These are phyloP conservation scores for Ellobium chinense DNA, from an alignment of 2,888 invertebrate genomes.

Conservation along the genomic window DNA sequence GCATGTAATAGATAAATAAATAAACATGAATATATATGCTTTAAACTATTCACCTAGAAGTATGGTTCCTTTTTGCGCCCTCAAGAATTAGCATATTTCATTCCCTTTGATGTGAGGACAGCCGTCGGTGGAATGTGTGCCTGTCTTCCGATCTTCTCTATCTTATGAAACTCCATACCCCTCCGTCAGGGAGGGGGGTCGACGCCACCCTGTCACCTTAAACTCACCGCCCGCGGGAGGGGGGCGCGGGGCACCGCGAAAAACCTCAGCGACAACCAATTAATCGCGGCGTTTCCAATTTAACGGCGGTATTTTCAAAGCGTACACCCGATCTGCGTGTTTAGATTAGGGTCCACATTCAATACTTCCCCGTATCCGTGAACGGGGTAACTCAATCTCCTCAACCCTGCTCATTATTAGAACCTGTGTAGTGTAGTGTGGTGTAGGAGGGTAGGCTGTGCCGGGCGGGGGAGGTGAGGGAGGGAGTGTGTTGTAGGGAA, in stretches of 20 bases:
- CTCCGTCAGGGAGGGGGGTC: constrained; percentile 8
- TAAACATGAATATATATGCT: too few species aligned
- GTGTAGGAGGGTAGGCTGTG: too few species aligned
- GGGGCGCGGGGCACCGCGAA: neutral
- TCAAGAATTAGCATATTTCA: too few species aligned
- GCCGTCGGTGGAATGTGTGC: neutral
- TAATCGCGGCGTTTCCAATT: constrained; percentile 45
- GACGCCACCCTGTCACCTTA: constrained; percentile 24
- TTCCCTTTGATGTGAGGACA: neutral
- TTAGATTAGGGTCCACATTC: constrained; percentile 36
- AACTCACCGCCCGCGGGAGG: constrained; percentile 3
- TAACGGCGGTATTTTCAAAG: constrained; percentile 37
- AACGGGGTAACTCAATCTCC: constrained; percentile 5
- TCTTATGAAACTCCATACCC: constrained; percentile 10
- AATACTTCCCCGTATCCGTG: neutral
- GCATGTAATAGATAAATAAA: neutral
- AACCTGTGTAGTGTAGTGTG: too few species aligned
- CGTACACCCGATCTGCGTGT: constrained; percentile 35
- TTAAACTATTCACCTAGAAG: too few species aligned
- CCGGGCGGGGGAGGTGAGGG: neutral
- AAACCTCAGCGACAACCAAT: constrained; percentile 38
- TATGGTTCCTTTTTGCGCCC: too few species aligned
- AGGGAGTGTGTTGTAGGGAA: neutral
- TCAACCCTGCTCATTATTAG: neutral
- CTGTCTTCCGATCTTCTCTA: too few species aligned